phyloP scores from a whole-genome alignment of 2,888 invertebrate genomes.

The Cephus rjabovi region DNA sequence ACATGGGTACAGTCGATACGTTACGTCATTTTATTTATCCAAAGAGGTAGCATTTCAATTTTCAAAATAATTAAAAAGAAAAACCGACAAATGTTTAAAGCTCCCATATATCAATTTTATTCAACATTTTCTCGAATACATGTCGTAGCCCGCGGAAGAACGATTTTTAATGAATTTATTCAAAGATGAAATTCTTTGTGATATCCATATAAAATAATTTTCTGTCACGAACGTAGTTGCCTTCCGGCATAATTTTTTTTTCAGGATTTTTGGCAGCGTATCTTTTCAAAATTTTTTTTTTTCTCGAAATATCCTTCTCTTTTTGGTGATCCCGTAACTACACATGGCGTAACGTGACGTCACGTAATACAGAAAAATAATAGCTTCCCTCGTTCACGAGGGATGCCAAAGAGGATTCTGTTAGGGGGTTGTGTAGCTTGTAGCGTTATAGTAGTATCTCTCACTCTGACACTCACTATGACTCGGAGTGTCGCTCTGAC shows the following conservation, averaged over 20 bases:
- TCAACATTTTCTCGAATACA: not conserved
- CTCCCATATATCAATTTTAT: not conserved
- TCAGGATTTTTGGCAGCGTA: slow-evolving; percentile 12
- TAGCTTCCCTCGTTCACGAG: slow-evolving; percentile 28
- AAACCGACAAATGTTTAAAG: too few species aligned
- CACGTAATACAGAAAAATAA: slow-evolving; percentile 61
- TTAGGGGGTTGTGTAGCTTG: slow-evolving; percentile 20
- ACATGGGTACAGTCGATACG: slow-evolving; percentile 38
- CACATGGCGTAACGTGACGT: slow-evolving; percentile 57
- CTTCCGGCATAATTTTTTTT: not conserved
- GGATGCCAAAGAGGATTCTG: slow-evolving; percentile 3
- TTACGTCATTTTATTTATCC: slow-evolving; percentile 15
- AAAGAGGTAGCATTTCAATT: not conserved
- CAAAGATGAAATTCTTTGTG: not conserved
- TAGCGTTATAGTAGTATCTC: not conserved
- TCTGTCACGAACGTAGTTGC: not conserved
- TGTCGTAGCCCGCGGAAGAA: not conserved
- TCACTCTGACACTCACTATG: not conserved
- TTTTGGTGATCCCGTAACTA: slow-evolving; percentile 20
- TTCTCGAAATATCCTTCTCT: slow-evolving; percentile 34
- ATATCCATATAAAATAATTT: not conserved
- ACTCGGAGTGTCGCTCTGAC: slow-evolving; percentile 1
- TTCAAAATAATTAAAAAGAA: not conserved
- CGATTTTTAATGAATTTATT: not conserved
- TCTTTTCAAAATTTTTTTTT: slow-evolving; percentile 17